Conservation (phyloP, 2,888 invertebrate species). For the Scrobipalpa atriplicella region DNA sequence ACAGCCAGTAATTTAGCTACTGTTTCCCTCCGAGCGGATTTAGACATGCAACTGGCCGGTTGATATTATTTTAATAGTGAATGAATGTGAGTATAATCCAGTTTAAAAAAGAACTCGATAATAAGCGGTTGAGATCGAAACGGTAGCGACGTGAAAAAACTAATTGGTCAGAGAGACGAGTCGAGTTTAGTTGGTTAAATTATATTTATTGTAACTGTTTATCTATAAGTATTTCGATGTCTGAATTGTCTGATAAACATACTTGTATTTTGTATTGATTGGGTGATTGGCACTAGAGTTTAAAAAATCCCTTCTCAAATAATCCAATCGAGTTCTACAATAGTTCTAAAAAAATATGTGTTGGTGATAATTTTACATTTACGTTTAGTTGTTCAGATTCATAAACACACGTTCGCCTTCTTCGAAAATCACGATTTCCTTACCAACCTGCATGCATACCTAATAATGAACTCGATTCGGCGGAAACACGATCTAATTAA, state of each 20-base stretch:
- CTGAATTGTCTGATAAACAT: neutral
- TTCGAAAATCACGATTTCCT: too few relatives aligned
- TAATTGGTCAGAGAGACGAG: conserved; percentile 1
- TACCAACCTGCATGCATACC: too few relatives aligned
- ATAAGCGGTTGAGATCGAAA: conserved; percentile 19
- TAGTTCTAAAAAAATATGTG: too few relatives aligned
- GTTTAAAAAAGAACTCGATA: conserved; percentile 4
- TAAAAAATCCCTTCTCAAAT: too few relatives aligned
- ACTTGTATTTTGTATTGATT: too few relatives aligned
- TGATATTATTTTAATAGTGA: conserved; percentile 25
- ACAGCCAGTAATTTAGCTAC: conserved; percentile 71
- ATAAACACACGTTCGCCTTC: too few relatives aligned
- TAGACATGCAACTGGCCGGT: conserved; percentile 55
- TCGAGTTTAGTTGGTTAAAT: neutral
- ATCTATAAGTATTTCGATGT: conserved; percentile 1
- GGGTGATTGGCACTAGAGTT: too few relatives aligned
- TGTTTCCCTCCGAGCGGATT: conserved; percentile 54
- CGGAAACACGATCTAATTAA: too few relatives aligned
- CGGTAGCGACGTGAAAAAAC: conserved; percentile 15
- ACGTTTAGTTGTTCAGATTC: too few relatives aligned
- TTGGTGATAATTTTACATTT: too few relatives aligned
- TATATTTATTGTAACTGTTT: neutral
- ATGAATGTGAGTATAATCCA: conserved; percentile 4
- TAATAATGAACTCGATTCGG: too few relatives aligned
- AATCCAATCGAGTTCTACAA: too few relatives aligned